Base-by-base conservation (phyloP, 2,113 vertebrate genomes). In the Tachuris rubrigastra region DNA sequence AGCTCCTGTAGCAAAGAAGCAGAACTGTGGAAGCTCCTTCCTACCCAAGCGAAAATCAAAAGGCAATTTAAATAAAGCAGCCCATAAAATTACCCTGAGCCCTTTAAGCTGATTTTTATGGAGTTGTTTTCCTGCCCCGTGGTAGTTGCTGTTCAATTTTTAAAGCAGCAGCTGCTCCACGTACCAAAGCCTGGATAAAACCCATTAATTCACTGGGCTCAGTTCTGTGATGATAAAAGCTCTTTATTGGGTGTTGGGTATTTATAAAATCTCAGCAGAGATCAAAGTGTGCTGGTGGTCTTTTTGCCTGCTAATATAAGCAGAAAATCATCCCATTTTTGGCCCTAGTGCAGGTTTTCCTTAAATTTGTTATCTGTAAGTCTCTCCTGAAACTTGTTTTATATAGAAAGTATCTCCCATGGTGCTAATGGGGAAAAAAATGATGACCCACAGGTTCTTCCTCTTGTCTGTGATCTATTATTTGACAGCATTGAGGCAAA, bases 311-410 rank as follows among this genome's bases (percentile, higher is more conserved):
- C 35, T 37, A 27, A 44, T 5, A 16, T 4, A 46, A 62, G 21
- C n/a, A 50, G 18, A 67, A 59, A 72, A 52, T 14, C 21, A 31
- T 30, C 47, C 11, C 9, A 0, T n/a, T 79, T 81, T 56, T 37
- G 15, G 30, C 5, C 7, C 6, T 24, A 24, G 19, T 12, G 1
- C 20, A 14, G 39, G 24, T 27, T 88, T 50, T 9, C 35, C 55
- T 91, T 25, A 15, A 25, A 42, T n/a, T 83, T 0, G 0, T 25
- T 22, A 7, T 3, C 11, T 49, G 1, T 10, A 49, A 46, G 35
- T 89, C 37, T 17, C 19, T 87, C 46, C 37, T 24, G 39, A 62
- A 52, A 53, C 19, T 74, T 47, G 18, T 2, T 77, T 59, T 14
- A 1, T 63, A 16, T 33, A 9, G 16, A 14, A 65, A 58, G 5